phyloP scores from a whole-genome alignment of 2,888 invertebrate genomes.

The Zaprionus obscuricornis region DNA sequence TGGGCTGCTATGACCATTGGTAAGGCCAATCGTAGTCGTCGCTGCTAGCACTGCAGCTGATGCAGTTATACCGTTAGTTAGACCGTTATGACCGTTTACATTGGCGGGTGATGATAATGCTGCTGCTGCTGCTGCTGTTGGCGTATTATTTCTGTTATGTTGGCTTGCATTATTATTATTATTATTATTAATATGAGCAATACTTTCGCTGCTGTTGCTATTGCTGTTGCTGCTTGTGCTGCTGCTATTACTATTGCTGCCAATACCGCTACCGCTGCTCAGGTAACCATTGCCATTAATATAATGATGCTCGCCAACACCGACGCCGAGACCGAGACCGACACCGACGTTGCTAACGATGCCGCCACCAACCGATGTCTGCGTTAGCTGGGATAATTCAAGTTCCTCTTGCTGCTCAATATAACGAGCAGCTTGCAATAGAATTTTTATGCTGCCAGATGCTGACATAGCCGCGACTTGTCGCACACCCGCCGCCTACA shows the following conservation, averaged over 20 bases:
- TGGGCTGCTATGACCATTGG: slow-evolving; percentile 45
- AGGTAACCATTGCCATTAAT: slow-evolving; percentile 32
- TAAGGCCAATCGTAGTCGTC: slow-evolving; percentile 10
- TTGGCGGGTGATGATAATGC: slow-evolving; percentile 34
- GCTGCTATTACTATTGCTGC: slow-evolving; percentile 12
- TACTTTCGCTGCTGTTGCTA: slow-evolving; percentile 27
- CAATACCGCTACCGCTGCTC: slow-evolving; percentile 15
- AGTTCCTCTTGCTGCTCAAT: slow-evolving; percentile 81
- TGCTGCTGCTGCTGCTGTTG: slow-evolving; percentile 42
- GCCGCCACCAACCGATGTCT: slow-evolving; percentile 19
- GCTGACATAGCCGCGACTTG: slow-evolving; percentile 75
- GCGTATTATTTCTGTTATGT: slow-evolving; percentile 60
- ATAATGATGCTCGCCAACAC: slow-evolving; percentile 36
- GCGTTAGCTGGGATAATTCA: slow-evolving; percentile 62
- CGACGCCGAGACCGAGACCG: slow-evolving; percentile 20
- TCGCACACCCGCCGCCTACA: slow-evolving; percentile 22
- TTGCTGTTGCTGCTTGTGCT: slow-evolving; percentile 28
- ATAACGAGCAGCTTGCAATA: slow-evolving; percentile 81
- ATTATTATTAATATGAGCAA: slow-evolving; percentile 48
- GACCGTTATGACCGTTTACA: slow-evolving; percentile 41
- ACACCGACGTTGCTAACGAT: slow-evolving; percentile 5
- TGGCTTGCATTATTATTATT: slow-evolving; percentile 66
- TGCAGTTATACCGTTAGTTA: slow-evolving; percentile 48
- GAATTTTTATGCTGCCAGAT: slow-evolving; percentile 70
- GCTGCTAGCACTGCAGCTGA: slow-evolving; percentile 15